These are phyloP conservation scores for Ryuthela nishihirai DNA, from an alignment of 2,888 invertebrate genomes.

Conservation along the genomic window DNA sequence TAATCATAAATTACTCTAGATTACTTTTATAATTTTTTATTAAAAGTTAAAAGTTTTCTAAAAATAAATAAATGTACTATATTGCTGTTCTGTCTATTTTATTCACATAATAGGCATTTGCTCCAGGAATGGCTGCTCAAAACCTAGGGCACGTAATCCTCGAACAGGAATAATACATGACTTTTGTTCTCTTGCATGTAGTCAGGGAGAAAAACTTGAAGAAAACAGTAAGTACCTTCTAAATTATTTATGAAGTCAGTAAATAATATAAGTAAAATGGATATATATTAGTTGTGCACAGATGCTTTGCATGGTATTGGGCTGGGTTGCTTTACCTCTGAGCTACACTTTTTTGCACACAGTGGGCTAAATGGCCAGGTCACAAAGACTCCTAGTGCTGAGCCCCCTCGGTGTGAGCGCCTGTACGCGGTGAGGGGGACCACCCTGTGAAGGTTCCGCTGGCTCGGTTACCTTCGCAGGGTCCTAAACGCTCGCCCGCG, in stretches of 20 bases:
- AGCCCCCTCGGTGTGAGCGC: too few relatives aligned
- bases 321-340: too few relatives aligned
- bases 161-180: slow-evolving; percentile 56
- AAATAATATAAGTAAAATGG: slow-evolving; percentile 1
- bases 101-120: slow-evolving; percentile 45
- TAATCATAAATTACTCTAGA: background rate
- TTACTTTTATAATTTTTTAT: background rate
- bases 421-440: too few relatives aligned
- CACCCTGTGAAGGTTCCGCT: too few relatives aligned
- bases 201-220: slow-evolving; percentile 42
- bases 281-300: background rate
- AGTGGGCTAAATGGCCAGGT: too few relatives aligned
- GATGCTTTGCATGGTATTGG: too few relatives aligned
- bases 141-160: slow-evolving; percentile 54
- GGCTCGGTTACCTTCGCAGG: too few relatives aligned
- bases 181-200: slow-evolving; percentile 58
- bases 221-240: slow-evolving; percentile 2
- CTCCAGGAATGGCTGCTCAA: slow-evolving; percentile 52
- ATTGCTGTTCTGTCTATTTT: background rate
- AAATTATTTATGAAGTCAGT: background rate
- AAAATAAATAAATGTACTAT: background rate
- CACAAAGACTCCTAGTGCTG: too few relatives aligned
- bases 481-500: too few relatives aligned
- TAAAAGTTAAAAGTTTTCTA: background rate
- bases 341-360: too few relatives aligned